These are phyloP conservation scores for Caenorhabditis latens DNA, from an alignment of 1,140 invertebrate genomes.

Conservation along the genomic window DNA sequence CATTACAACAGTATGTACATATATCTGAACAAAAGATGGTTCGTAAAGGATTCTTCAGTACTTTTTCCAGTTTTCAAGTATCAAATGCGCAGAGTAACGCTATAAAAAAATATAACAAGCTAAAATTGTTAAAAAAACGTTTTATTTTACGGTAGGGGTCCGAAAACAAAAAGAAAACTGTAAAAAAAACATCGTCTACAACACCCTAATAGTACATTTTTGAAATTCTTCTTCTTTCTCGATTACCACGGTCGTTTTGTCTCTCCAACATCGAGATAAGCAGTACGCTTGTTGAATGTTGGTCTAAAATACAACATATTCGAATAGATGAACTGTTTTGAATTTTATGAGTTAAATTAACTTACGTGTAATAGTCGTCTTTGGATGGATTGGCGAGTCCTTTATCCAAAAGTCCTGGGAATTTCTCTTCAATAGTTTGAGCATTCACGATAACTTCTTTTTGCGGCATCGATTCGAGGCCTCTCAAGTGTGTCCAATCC, in stretches of 20 bases:
- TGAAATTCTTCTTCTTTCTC: not conserved
- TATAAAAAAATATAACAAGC: not conserved
- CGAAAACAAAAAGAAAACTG: slow-evolving; percentile 19
- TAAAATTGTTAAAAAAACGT: not conserved
- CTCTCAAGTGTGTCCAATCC: slow-evolving; percentile 68
- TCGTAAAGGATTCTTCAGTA: no score
- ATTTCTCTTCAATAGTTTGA: slow-evolving; percentile 62
- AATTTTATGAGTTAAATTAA: not conserved
- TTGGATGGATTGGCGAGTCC: slow-evolving; percentile 67
- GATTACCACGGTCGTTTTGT: slow-evolving; percentile 67
- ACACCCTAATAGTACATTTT: slow-evolving; percentile 53
- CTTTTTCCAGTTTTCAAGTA: no score
- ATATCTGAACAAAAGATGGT: not conserved
- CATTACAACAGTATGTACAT: not conserved
- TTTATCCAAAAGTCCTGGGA: slow-evolving; percentile 69
- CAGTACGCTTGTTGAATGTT: slow-evolving; percentile 69
- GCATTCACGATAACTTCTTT: slow-evolving; percentile 61
- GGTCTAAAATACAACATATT: slow-evolving; percentile 61
- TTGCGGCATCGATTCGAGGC: slow-evolving; percentile 68
- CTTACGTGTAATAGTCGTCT: slow-evolving; percentile 57
- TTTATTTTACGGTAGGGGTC: slow-evolving; percentile 41
- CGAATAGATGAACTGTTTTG: not conserved
- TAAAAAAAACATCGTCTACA: slow-evolving; percentile 34
- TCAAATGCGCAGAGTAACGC: no score
- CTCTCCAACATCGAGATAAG: slow-evolving; percentile 69